Base-by-base conservation (phyloP, 1,140 invertebrate species). In the Cotesia typhae region DNA sequence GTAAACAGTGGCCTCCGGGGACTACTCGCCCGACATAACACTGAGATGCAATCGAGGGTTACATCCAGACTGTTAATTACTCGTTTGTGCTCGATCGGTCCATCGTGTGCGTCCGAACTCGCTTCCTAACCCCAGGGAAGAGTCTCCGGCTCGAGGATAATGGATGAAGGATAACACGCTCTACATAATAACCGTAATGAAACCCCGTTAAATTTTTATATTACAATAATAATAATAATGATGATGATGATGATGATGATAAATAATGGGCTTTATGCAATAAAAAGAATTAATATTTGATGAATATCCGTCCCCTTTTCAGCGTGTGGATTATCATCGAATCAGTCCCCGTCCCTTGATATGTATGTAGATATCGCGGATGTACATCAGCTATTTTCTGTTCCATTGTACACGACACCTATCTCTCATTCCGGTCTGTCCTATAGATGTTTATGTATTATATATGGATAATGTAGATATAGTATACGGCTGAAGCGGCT, bases 11-110 rank as follows among this genome's bases (percentile, higher is more conserved):
- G 72, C 72, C 67, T 41, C 38, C 52, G 55, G 60, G 67, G 59
- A 28, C 14, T 61, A 28, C 14, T 61, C 59, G 28, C 7, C 17
- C 17, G 59, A 61, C 41, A 47, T 28, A 28, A 28, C 28, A 28
- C 28, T 28, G 28, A 28, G 57, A 66, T 28, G 64, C 61, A 59
- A 61, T 59, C 71, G 71, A 72, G 20, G 35, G 57, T 74, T 81
- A 82, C 80, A 76, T 81, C 79, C 78, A 81, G 82, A 83, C 81
- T 80, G 82, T 86, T 86, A 86, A 86, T 86, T 86, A 86, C 85
- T 85, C 83, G 85, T 86, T 86, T 85, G 83, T 83, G 82, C 83
- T 76, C 73, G 76, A 78, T 78, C 78, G 82, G 82, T 76, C 73
- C 76, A 78, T 78, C 78, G 74, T 59, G 57, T 59, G 57, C 14